Evolutionary conservation across 2,113 vertebrate species (phyloP).

Genomic region (Eclectus roratus): DNA sequence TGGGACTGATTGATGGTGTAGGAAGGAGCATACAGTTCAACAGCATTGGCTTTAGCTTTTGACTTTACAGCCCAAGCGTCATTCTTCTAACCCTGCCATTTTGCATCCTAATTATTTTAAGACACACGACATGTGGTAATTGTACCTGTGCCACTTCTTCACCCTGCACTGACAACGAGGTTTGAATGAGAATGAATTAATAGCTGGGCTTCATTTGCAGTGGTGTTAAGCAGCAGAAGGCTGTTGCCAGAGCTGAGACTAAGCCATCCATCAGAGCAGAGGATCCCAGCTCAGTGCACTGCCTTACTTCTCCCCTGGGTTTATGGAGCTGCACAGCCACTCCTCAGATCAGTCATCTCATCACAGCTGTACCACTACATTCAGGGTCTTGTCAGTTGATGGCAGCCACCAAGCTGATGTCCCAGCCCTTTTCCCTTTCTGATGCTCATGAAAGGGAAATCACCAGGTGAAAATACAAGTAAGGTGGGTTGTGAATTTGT

Average conservation of each 20-base stretch:
- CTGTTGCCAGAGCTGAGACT: background rate
- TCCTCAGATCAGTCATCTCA: fast-evolving
- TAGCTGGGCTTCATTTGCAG: background rate
- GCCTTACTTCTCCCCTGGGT: fast-evolving
- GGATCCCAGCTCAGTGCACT: background rate
- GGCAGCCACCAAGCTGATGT: background rate
- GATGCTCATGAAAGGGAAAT: background rate
- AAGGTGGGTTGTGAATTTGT: background rate
- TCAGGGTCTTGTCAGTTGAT: fast-evolving
- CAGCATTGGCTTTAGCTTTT: background rate
- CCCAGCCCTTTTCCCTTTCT: background rate
- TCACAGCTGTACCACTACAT: background rate
- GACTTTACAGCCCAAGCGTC: background rate
- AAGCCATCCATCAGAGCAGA: fast-evolving
- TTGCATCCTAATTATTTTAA: background rate
- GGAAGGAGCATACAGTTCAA: background rate
- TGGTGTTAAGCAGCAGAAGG: background rate
- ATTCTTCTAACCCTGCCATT: background rate
- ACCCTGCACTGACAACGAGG: background rate
- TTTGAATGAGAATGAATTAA: background rate
- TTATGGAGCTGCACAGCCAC: background rate
- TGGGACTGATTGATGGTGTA: background rate
- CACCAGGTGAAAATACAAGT: background rate
- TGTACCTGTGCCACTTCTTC: background rate
- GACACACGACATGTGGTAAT: background rate